Percentiles rank a stretch among this genome's conserved stretches.
Conservation (phyloP, 2,888 invertebrate genomes). For the Scotopteryx bipunctaria region DNA sequence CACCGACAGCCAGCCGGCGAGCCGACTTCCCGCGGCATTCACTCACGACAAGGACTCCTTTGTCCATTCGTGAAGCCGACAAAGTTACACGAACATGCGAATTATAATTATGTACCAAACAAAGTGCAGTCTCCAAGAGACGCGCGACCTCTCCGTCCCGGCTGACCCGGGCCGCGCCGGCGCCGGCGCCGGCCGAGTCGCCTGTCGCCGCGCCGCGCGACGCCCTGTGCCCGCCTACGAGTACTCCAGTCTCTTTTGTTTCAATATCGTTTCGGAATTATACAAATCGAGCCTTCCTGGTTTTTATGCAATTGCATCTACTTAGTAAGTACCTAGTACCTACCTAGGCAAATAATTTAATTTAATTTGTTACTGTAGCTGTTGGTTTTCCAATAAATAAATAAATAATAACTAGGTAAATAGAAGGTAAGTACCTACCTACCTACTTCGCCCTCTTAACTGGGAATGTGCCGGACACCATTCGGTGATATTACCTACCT, state of each 20-base stretch:
- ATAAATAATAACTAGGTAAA: no score
- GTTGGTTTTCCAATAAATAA: no score
- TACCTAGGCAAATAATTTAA: no score
- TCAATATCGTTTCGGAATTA: no score
- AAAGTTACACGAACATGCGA: conserved; percentile 17
- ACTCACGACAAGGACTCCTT: conserved; percentile 19
- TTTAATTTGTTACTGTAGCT: no score
- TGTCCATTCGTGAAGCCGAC: conserved; percentile 17
- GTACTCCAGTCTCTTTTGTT: no score
- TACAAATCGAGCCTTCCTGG: no score
- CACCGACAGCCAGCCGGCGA: neutral
- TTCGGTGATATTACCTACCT: neutral
- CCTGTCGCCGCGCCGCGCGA: neutral
- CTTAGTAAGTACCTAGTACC: no score
- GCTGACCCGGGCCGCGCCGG: neutral
- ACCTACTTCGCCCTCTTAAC: neutral
- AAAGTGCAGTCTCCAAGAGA: neutral
- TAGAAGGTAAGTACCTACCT: neutral
- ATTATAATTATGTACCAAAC: conserved; percentile 14
- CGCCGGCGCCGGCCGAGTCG: no score
- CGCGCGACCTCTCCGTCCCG: neutral
- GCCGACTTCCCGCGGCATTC: conserved; percentile 17
- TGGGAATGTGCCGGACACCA: neutral
- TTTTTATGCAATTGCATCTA: no score
- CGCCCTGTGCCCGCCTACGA: no score